Conservation (phyloP, 2,888 invertebrate species). For the Sialis lutaria region DNA sequence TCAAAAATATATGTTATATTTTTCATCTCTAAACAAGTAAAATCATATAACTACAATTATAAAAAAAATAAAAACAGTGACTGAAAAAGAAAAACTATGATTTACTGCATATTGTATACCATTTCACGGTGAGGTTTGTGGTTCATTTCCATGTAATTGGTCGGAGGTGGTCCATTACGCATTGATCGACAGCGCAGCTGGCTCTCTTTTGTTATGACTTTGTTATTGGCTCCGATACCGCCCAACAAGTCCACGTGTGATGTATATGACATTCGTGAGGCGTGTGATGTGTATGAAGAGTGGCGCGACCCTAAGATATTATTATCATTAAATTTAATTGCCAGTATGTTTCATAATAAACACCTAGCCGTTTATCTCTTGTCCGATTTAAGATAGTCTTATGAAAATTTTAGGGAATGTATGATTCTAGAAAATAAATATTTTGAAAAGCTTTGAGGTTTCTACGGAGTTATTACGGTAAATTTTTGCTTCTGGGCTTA, state of each 20-base stretch:
- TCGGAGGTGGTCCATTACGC: conserved; percentile 39
- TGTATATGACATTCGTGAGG: conserved; percentile 82
- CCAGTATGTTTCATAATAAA: neutral
- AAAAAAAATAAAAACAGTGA: no score
- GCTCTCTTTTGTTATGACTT: conserved; percentile 70
- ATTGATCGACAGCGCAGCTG: conserved; percentile 60
- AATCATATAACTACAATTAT: no score
- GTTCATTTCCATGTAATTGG: conserved; percentile 39
- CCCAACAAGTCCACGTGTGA: conserved; percentile 83
- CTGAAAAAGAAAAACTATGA: no score
- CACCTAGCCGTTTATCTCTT: neutral
- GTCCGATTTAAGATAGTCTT: neutral
- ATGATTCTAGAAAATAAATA: no score
- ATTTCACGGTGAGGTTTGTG: conserved; percentile 43
- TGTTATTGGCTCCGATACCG: conserved; percentile 38
- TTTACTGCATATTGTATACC: conserved; percentile 26
- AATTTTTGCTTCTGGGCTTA: no score
- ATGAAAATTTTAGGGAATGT: no score
- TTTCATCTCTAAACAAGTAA: no score
- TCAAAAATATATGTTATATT: no score
- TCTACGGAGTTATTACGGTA: no score
- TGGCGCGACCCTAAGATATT: conserved; percentile 56
- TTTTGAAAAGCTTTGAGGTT: no score
- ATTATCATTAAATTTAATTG: neutral
- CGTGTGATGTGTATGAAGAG: conserved; percentile 91